Evolutionary conservation across 2,888 invertebrate genomes (phyloP).

Genomic region (Cacoxenus indagator): DNA sequence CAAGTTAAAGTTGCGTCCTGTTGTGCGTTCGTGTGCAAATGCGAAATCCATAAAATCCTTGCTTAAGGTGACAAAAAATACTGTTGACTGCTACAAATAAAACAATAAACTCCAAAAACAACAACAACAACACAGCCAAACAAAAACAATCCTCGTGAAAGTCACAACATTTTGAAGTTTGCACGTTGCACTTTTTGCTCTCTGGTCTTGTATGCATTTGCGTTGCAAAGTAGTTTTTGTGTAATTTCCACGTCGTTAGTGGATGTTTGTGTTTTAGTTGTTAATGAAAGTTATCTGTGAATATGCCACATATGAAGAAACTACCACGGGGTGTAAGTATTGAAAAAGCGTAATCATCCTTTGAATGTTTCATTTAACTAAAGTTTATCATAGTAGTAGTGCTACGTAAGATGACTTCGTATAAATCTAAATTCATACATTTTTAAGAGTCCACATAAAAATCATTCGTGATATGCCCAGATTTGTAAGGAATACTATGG

Average conservation of each 20-base stretch:
- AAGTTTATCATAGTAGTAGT: no score
- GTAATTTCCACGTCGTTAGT: not conserved
- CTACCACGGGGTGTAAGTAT: conserved; percentile 53
- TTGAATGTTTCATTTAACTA: no score
- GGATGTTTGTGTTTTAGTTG: not conserved
- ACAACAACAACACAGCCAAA: not conserved
- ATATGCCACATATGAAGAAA: conserved; percentile 51
- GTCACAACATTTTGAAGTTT: not conserved
- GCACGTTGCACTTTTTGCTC: not conserved
- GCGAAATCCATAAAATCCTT: conserved; percentile 1
- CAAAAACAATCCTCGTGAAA: not conserved
- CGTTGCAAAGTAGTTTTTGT: not conserved
- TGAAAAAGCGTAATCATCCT: no score
- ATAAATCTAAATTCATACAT: no score
- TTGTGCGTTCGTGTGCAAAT: not conserved
- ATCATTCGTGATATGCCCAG: no score
- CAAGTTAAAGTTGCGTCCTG: not conserved
- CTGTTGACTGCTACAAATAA: not conserved
- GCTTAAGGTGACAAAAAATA: conserved; percentile 18
- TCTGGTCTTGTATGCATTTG: not conserved
- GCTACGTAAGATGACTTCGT: no score
- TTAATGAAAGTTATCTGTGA: not conserved
- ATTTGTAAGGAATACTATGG: no score
- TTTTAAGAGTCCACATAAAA: not conserved
- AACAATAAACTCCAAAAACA: not conserved